Percentiles rank a stretch among this genome's conserved stretches.
phyloP scores from a whole-genome alignment of 23 tunicate genomes.

The Pegea sp. region DNA sequence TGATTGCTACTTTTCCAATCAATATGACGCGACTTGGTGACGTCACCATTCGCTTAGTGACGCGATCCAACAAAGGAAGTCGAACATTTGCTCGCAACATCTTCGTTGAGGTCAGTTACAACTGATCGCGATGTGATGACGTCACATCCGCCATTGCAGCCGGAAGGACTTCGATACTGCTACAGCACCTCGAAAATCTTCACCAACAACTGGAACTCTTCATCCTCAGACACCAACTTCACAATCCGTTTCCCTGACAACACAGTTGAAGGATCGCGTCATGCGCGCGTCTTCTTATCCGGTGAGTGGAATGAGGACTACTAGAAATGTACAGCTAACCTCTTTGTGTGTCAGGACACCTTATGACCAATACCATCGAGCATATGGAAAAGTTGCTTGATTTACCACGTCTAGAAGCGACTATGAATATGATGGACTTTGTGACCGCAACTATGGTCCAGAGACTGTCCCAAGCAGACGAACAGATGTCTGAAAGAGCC shows the following conservation, averaged over 20 bases:
- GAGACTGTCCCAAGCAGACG: no score
- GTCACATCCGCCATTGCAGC: no score
- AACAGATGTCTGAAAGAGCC: no score
- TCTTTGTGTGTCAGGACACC: neutral
- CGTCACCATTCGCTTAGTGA: neutral
- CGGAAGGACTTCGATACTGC: neutral
- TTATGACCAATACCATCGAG: neutral
- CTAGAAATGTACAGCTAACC: neutral
- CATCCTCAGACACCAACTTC: neutral
- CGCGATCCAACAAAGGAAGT: neutral
- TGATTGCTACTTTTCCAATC: conserved; percentile 13
- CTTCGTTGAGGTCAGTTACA: neutral
- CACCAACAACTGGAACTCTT: neutral
- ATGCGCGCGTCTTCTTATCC: neutral
- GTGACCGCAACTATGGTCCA: no score
- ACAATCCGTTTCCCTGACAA: neutral
- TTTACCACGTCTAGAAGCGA: no score
- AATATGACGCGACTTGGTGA: neutral
- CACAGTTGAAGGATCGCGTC: neutral
- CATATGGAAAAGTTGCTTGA: no score
- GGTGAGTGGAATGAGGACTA: neutral
- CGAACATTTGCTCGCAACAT: neutral
- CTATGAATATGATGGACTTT: no score
- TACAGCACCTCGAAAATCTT: neutral
- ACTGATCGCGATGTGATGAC: no score